A percentile compares a stretch with the other conserved stretches of the same genome.
These are phyloP conservation scores for Pavo muticus DNA, from an alignment of 2,113 vertebrate species.

Conservation along the genomic window DNA sequence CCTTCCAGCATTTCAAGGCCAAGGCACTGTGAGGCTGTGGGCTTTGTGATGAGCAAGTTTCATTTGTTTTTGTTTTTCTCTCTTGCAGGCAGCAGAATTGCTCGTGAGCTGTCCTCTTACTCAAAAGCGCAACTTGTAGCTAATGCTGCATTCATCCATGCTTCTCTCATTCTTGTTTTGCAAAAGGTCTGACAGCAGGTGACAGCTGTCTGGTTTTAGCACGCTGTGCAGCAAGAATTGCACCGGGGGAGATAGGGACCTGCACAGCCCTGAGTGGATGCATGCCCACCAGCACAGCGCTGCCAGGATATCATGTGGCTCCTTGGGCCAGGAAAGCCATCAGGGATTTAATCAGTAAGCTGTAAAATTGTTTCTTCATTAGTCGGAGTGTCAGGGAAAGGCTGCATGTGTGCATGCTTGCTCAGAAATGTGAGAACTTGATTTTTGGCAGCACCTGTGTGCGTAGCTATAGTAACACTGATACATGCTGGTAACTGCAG, in stretches of 20 bases:
- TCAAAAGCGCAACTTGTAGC: not conserved
- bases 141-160: not conserved
- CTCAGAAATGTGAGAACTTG: not conserved
- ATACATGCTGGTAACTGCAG: not conserved
- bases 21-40: not conserved
- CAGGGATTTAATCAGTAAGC: not conserved
- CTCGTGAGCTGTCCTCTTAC: not conserved
- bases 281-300: no score
- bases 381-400: not conserved
- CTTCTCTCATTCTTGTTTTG: not conserved
- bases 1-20: not conserved
- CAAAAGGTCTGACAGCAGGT: not conserved
- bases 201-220: no score
- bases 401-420: rapidly evolving
- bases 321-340: no score
- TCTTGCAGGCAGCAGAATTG: not conserved
- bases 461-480: not conserved
- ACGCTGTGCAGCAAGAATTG: no score
- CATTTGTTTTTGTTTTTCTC: not conserved
- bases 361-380: not conserved
- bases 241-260: no score
- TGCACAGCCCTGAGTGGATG: no score
- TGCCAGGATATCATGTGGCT: no score
- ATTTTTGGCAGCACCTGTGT: not conserved
- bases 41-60: not conserved